These are phyloP conservation scores for Habroteleia sp. DNA, from an alignment of 2,888 invertebrate genomes.

Conservation along the genomic window DNA sequence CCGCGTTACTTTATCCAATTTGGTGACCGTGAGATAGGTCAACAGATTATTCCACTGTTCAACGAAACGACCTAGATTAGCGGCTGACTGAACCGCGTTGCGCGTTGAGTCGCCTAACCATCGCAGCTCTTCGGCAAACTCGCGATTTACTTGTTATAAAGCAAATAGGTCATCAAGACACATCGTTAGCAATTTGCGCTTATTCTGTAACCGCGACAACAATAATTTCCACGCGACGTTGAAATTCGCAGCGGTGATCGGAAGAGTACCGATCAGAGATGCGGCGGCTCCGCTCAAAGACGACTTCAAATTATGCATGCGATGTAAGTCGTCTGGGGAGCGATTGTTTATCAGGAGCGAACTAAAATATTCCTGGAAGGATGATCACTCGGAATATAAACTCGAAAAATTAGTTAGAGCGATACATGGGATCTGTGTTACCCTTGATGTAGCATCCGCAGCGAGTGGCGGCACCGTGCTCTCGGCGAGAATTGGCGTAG, in stretches of 20 bases:
- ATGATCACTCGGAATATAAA: conserved; percentile 1
- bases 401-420: not conserved
- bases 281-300: not conserved
- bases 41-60: not conserved
- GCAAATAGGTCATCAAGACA: not conserved
- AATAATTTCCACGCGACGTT: not conserved
- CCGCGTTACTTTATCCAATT: not conserved
- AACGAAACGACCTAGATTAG: not conserved
- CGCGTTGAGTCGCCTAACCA: not conserved
- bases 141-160: not conserved
- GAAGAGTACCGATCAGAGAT: not conserved
- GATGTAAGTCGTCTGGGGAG: not conserved
- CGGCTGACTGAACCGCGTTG: not conserved
- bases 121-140: not conserved
- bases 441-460: too few relatives aligned
- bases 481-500: too few relatives aligned
- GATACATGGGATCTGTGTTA: not conserved
- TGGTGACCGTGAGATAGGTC: not conserved
- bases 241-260: not conserved
- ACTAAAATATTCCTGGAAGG: conserved; percentile 8
- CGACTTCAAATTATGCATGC: not conserved
- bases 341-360: conserved; percentile 1
- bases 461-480: too few relatives aligned
- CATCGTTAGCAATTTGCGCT: not conserved
- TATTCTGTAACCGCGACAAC: not conserved